Evolutionary conservation across 2,113 vertebrate genomes (phyloP).

Genomic region (Malurus cyaneus): DNA sequence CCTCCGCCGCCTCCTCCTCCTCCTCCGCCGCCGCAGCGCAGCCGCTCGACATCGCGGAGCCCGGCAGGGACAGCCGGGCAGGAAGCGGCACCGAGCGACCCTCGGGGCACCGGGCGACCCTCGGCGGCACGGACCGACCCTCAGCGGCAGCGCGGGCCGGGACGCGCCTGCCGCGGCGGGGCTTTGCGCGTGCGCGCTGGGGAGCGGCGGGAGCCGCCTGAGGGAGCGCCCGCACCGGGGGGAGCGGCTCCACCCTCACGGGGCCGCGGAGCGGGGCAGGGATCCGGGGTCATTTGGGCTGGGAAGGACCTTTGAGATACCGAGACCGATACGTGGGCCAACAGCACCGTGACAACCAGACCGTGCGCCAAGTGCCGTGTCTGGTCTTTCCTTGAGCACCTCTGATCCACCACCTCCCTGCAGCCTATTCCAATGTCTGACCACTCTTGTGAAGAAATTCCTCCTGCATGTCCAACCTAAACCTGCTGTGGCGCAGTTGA

Average conservation of each 20-base stretch:
- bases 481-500: not conserved
- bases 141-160: too few relatives aligned
- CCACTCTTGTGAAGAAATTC: not conserved
- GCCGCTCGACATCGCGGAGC: not conserved
- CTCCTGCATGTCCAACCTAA: not conserved
- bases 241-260: too few relatives aligned
- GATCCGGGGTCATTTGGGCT: rapidly evolving
- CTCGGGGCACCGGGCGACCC: too few relatives aligned
- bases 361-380: not conserved
- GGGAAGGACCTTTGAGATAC: rapidly evolving
- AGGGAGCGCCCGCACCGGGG: not conserved
- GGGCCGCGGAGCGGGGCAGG: too few relatives aligned
- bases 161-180: not conserved
- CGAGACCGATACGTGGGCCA: rapidly evolving
- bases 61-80: not conserved
- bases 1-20: not conserved
- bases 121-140: too few relatives aligned
- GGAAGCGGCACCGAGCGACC: too few relatives aligned
- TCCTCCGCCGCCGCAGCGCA: not conserved
- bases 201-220: not conserved
- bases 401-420: not conserved
- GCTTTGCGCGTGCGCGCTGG: not conserved
- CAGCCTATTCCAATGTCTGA: not conserved
- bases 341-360: rapidly evolving
- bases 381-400: too few relatives aligned